phyloP scores from a whole-genome alignment of 2,797 vertebrate species.

The Echeneis naucrates region DNA sequence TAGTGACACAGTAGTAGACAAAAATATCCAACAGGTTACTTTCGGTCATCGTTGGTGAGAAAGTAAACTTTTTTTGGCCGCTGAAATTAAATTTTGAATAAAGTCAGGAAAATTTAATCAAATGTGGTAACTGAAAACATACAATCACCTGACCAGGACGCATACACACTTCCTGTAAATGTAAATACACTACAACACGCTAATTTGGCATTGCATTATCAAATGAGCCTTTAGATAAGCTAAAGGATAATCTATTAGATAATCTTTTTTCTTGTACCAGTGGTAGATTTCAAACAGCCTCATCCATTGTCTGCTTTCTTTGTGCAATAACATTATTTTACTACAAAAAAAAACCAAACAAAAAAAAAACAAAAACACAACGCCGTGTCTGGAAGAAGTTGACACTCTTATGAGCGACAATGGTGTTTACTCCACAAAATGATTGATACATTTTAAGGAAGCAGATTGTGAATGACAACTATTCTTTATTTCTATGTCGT shows the following conservation, averaged over 20 bases:
- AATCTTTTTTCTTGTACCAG: not conserved
- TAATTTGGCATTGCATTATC: not conserved
- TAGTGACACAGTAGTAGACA: not conserved
- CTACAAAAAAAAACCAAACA: not conserved
- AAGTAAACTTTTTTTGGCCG: no score
- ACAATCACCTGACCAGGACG: not conserved
- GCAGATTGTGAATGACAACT: not conserved
- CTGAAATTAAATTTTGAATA: not conserved
- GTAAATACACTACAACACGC: not conserved
- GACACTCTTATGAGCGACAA: not conserved
- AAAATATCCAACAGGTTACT: not conserved
- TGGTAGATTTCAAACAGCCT: not conserved
- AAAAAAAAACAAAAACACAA: no score
- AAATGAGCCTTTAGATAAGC: not conserved
- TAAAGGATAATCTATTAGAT: not conserved
- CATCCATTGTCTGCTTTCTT: not conserved
- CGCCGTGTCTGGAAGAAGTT: not conserved
- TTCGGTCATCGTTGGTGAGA: not conserved
- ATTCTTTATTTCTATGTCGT: not conserved
- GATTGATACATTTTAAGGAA: not conserved
- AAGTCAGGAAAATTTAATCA: no score
- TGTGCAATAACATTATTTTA: not conserved
- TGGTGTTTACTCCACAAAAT: constrained; percentile 5
- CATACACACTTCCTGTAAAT: not conserved
- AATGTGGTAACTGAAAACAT: not conserved